Evolutionary conservation across 2,888 invertebrate species (phyloP), one percentile per base, ranked within the genome.

Genomic region (Chrysotoxum bicinctum): DNA sequence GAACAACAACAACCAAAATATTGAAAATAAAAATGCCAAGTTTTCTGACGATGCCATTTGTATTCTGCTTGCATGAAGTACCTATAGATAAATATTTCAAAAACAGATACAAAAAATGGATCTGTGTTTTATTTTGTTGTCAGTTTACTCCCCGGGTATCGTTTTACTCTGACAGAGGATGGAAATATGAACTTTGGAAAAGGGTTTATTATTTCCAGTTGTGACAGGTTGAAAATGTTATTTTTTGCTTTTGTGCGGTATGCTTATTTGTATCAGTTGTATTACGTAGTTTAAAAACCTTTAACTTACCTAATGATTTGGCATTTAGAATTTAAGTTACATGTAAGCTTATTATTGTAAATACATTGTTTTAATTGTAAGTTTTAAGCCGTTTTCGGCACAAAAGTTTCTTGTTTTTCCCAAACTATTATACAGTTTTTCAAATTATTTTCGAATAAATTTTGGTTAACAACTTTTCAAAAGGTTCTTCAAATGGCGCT

Each of bases 141-240:
- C 60, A 40, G 40, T n/a, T 58, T 58, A 8, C 32, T 35, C 35
- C 10, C 21, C 12, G 35, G 35, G 21, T 21, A 14, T 21, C 3
- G 9, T 19, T 32, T 58, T 2, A 54, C 8, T 58, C 1, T 23
- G 40, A 21, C 60, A 60, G 37, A 43, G n/a, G 9, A 60, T 64
- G 40, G 37, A 45, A 64, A 45, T 30, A 14, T 8, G 12, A 43
- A 60, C 16, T 21, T 37, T 58, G n/a, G 21, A 9, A 23, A 40
- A 37, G 40, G 37, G 21, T 60, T 40, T 60, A 16, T 60, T 37
- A n/a, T 23, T 60, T 60, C 23, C 14, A 40, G n/a, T 60, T 60
- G 14, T 60, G 60, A 60, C 40, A 60, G 60, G n/a, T 40, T 40
- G 40, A 12, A 40, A 14, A 40, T 58, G 23, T 43, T 43, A 9